Evolutionary conservation across 2,113 vertebrate genomes (phyloP).

Genomic region (Chrysochloris asiatica): DNA sequence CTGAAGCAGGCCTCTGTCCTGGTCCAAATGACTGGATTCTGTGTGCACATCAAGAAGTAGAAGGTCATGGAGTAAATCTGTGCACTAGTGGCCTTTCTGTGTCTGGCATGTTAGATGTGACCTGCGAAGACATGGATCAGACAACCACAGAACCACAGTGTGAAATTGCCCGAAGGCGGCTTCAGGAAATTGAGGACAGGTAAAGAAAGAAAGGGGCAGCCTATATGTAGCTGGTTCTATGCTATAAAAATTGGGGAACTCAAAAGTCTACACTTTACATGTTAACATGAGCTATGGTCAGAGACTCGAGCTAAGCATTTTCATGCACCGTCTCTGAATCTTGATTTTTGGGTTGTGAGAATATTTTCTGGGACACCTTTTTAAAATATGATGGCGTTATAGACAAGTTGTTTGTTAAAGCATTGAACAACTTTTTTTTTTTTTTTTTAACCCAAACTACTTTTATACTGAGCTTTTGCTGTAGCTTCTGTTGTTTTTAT

Average conservation of each 20-base stretch:
- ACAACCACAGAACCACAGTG: constrained; percentile 84
- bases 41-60: constrained; percentile 81
- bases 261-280: neutral
- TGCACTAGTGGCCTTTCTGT: constrained; percentile 75
- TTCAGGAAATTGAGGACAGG: constrained; percentile 88
- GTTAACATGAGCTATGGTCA: neutral
- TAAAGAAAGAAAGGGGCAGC: constrained; percentile 71
- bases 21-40: constrained; percentile 82
- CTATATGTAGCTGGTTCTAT: neutral
- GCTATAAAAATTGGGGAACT: neutral
- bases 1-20: constrained; percentile 79
- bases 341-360: constrained; percentile 18
- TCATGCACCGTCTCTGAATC: neutral
- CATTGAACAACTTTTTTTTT: neutral
- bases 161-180: constrained; percentile 85
- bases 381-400: constrained; percentile 8
- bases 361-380: neutral
- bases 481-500: neutral
- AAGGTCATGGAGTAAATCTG: constrained; percentile 79
- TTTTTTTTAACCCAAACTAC: neutral
- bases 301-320: neutral
- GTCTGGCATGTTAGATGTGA: constrained; percentile 80
- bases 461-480: constrained; percentile 24
- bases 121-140: constrained; percentile 88
- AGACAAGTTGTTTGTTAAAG: neutral